These are phyloP conservation scores for Syngnathus acus DNA, from an alignment of 2,797 vertebrate genomes.

Conservation along the genomic window DNA sequence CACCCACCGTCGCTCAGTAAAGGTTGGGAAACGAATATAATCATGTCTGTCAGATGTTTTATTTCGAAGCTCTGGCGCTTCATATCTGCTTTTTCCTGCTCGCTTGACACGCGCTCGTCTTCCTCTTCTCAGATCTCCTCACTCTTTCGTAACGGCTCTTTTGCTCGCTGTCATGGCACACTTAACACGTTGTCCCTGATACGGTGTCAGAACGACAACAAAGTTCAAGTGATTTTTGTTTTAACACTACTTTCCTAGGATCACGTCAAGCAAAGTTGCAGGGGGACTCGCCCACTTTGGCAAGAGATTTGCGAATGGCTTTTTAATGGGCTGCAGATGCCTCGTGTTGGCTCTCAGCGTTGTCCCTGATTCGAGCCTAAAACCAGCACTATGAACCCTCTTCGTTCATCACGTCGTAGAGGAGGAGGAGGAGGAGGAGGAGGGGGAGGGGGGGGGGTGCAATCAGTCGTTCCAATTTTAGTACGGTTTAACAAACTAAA, in stretches of 20 bases:
- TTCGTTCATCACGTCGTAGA: neutral
- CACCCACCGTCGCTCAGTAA: neutral
- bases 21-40: neutral
- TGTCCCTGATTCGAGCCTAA: slow-evolving; percentile 17
- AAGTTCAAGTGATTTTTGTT: neutral
- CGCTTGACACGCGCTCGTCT: neutral
- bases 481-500: neutral
- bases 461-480: neutral
- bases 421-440: too few relatives aligned
- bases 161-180: slow-evolving; percentile 4
- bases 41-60: neutral
- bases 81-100: neutral
- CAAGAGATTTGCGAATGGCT: slow-evolving; percentile 12
- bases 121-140: slow-evolving; percentile 31
- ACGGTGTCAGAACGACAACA: neutral
- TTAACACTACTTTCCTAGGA: too few relatives aligned
- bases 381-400: neutral
- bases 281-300: slow-evolving; percentile 14
- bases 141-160: slow-evolving; percentile 47
- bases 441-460: neutral
- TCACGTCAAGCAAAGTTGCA: neutral
- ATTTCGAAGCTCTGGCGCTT: neutral
- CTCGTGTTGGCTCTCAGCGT: slow-evolving; percentile 32
- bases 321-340: slow-evolving; percentile 51
- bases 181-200: neutral